These are phyloP conservation scores for Lysandra bellargus DNA, from an alignment of 2,888 invertebrate species.

Conservation along the genomic window DNA sequence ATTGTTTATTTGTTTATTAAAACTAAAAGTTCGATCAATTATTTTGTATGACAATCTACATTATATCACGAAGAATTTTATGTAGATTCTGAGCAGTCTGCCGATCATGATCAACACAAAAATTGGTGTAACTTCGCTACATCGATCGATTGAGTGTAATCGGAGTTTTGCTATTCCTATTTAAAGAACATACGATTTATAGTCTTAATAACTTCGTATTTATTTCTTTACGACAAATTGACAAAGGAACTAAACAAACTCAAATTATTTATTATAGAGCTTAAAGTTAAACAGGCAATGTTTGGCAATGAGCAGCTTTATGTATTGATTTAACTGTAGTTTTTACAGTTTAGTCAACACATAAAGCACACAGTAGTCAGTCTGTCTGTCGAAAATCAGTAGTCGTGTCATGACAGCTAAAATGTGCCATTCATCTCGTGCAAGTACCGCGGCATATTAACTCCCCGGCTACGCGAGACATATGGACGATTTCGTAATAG, in stretches of 20 bases:
- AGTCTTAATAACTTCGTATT: too few species aligned
- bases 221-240: too few species aligned
- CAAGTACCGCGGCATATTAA: slow-evolving; percentile 52
- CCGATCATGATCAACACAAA: too few species aligned
- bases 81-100: too few species aligned
- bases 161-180: neutral
- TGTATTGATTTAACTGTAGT: neutral
- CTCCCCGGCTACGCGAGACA: slow-evolving; percentile 45
- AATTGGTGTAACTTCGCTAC: neutral
- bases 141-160: neutral
- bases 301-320: too few species aligned
- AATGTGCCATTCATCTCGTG: slow-evolving; percentile 3
- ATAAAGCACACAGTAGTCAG: neutral
- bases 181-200: neutral
- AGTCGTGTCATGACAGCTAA: neutral
- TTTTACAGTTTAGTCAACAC: neutral
- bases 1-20: too few species aligned
- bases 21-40: too few species aligned
- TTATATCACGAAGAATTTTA: too few species aligned
- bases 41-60: too few species aligned
- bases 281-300: too few species aligned
- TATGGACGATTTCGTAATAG: slow-evolving; percentile 71
- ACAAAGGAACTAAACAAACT: neutral
- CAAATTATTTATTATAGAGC: neutral
- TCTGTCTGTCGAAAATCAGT: neutral